Percentiles rank a stretch among this genome's conserved stretches.
Conservation (phyloP, 2,888 invertebrate species). For the Parapristionchus giblindavisi region DNA sequence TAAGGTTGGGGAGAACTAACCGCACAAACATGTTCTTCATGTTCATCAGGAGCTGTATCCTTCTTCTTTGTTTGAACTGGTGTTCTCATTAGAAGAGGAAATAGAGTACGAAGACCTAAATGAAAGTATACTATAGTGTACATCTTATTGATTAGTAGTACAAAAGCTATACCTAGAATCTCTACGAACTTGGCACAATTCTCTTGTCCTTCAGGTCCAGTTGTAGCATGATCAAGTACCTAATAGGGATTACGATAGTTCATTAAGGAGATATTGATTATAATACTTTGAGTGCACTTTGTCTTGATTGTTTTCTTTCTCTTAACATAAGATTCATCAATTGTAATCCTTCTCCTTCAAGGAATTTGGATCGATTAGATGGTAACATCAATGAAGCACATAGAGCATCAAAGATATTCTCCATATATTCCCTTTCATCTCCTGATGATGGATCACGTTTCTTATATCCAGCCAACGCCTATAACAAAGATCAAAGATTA, state of each 20-base stretch:
- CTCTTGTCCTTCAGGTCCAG: constrained; percentile 89
- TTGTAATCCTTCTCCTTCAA: constrained; percentile 95
- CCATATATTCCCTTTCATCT: constrained; percentile 98
- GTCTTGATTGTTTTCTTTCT: constrained; percentile 94
- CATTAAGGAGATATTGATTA: neutral
- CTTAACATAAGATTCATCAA: constrained; percentile 98
- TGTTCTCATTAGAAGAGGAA: constrained; percentile 98
- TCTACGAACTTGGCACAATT: constrained; percentile 95
- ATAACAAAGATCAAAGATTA: constrained; percentile 27
- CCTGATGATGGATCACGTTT: constrained; percentile 69
- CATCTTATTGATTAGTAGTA: neutral
- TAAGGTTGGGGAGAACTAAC: constrained; percentile 43
- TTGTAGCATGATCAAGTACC: constrained; percentile 90
- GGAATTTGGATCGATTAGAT: constrained; percentile 86
- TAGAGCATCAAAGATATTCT: constrained; percentile 93
- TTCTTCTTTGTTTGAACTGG: constrained; percentile 83
- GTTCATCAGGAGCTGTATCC: constrained; percentile 68
- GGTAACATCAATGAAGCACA: constrained; percentile 91
- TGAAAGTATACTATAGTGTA: neutral
- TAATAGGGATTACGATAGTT: neutral
- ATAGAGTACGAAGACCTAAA: constrained; percentile 86
- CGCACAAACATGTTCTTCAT: constrained; percentile 83
- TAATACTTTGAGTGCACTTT: constrained; percentile 85
- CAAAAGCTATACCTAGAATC: constrained; percentile 77
- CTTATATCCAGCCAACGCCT: constrained; percentile 68